Conservation (phyloP, 2,888 invertebrate species). For the Gordius sp. region DNA sequence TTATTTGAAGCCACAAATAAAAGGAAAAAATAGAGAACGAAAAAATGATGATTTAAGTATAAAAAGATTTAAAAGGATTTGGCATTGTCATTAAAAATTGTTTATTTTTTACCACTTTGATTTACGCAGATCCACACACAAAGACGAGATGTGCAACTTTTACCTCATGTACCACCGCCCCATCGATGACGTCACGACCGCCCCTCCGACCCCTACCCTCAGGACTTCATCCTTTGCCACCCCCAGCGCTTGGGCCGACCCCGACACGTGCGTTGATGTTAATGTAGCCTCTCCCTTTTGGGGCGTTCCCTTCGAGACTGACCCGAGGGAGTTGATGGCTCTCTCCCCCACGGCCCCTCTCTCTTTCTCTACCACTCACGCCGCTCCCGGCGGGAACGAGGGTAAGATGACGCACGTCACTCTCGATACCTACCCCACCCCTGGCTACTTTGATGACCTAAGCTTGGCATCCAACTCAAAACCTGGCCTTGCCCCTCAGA, state of each 20-base stretch:
- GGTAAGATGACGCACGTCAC: background rate
- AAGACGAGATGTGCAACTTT: slow-evolving; percentile 29
- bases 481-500: too few species aligned
- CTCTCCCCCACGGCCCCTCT: background rate
- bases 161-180: slow-evolving; percentile 27
- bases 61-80: too few species aligned
- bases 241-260: too few species aligned
- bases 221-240: too few species aligned
- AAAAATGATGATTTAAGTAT: too few species aligned
- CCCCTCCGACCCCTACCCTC: background rate
- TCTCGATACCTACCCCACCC: background rate
- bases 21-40: too few species aligned
- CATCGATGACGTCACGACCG: background rate
- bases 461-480: background rate
- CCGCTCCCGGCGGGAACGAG: background rate
- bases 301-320: background rate
- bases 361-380: background rate
- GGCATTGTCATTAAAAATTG: too few species aligned
- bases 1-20: too few species aligned
- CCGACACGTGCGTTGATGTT: background rate
- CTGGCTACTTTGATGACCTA: background rate
- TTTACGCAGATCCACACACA: slow-evolving; percentile 24
- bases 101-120: too few species aligned
- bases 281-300: background rate
- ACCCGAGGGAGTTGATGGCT: background rate